Evolutionary conservation across 2,888 invertebrate genomes (phyloP).

Genomic region (Tanypteryx hageni): DNA sequence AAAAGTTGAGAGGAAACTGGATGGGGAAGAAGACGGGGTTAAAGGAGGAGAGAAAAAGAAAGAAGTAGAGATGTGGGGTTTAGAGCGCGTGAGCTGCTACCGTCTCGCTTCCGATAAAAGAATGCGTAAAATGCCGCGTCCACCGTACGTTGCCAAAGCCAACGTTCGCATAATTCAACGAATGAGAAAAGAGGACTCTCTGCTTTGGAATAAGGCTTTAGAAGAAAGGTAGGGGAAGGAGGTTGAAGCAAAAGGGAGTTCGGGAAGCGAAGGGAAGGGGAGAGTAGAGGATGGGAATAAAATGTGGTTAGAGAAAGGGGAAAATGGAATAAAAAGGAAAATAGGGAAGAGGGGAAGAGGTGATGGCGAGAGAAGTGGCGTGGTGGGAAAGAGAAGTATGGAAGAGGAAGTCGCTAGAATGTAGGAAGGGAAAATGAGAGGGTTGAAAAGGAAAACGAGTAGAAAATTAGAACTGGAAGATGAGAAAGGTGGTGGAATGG

Average conservation of each 20-base stretch:
- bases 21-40: neutral
- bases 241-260: neutral
- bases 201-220: neutral
- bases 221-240: neutral
- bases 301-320: neutral
- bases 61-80: neutral
- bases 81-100: neutral
- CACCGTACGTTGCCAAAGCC: constrained; percentile 32
- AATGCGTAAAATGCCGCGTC: constrained; percentile 54
- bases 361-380: neutral
- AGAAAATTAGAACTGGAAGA: neutral
- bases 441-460: neutral
- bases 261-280: neutral
- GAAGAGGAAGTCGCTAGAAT: neutral
- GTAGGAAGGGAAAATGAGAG: neutral
- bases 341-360: neutral
- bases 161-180: constrained; percentile 53
- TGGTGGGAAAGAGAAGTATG: neutral
- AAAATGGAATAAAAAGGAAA: neutral
- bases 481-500: neutral
- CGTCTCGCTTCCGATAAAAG: neutral
- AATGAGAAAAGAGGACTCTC: neutral
- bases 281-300: neutral
- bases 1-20: too few relatives aligned
- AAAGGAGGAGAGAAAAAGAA: neutral